A percentile compares a stretch with the other conserved stretches of the same genome.
These are phyloP conservation scores for Hypsibius dujardini DNA, from an alignment of 1,140 invertebrate genomes.

Conservation along the genomic window DNA sequence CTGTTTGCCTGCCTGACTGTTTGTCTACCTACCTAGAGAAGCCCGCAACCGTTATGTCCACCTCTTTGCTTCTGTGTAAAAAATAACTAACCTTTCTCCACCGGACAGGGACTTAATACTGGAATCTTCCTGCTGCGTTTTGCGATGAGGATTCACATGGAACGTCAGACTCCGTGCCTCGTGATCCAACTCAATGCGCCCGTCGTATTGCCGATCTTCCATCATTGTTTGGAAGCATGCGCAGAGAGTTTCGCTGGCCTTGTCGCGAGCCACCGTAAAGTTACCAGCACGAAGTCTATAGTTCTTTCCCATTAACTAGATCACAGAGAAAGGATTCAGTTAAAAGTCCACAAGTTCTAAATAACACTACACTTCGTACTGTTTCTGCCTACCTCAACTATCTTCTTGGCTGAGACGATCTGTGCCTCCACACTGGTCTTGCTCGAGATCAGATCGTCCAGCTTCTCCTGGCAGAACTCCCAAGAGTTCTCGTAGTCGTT, in stretches of 20 bases:
- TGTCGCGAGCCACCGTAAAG: not conserved
- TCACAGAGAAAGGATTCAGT: not conserved
- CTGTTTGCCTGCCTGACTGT: too few species aligned
- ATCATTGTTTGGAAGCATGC: not conserved
- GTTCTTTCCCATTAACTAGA: constrained; percentile 8
- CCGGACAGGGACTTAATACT: constrained; percentile 57
- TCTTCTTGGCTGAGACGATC: not conserved
- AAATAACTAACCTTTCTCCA: too few species aligned
- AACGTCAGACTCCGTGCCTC: not conserved
- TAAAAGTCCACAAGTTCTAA: not conserved
- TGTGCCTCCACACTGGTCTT: not conserved
- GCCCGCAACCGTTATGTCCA: too few species aligned
- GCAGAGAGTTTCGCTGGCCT: not conserved
- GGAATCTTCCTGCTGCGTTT: not conserved
- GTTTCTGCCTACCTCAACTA: not conserved
- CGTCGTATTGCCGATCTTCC: not conserved
- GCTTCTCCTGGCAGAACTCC: not conserved
- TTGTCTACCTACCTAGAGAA: too few species aligned
- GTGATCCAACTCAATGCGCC: constrained; percentile 3
- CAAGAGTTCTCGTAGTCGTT: not conserved
- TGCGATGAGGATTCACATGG: not conserved
- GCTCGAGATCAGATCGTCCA: not conserved
- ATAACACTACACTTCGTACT: not conserved
- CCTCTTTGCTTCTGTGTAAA: too few species aligned
- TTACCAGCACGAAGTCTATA: not conserved